These are phyloP conservation scores for Emmelina monodactyla DNA, from an alignment of 2,888 invertebrate genomes.

Conservation along the genomic window DNA sequence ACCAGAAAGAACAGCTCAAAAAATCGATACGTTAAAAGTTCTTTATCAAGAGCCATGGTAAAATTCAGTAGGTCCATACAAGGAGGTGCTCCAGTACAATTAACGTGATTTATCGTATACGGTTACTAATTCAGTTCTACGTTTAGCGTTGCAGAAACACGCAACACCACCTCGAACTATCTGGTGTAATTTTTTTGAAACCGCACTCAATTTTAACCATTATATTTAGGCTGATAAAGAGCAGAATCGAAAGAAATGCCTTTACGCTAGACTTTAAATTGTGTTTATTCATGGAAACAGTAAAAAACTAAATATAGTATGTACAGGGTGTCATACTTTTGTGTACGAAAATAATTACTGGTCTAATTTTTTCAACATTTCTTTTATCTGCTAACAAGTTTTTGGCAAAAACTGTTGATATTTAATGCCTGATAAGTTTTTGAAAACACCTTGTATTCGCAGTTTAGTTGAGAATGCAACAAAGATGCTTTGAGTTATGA, in stretches of 20 bases:
- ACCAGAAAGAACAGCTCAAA: too few relatives aligned
- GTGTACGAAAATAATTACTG: too few relatives aligned
- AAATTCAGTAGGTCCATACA: slow-evolving; percentile 46
- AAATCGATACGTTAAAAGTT: slow-evolving; percentile 25
- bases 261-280: too few relatives aligned
- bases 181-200: neutral
- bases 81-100: slow-evolving; percentile 60
- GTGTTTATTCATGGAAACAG: too few relatives aligned
- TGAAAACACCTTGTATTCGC: too few relatives aligned
- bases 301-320: too few relatives aligned
- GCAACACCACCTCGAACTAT: slow-evolving; percentile 24
- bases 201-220: neutral
- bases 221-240: neutral
- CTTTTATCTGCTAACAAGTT: too few relatives aligned
- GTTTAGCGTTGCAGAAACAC: slow-evolving; percentile 43
- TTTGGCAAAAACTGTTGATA: too few relatives aligned
- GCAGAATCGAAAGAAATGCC: neutral
- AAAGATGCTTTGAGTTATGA: slow-evolving; percentile 24
- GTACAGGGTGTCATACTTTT: too few relatives aligned
- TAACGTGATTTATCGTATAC: slow-evolving; percentile 64
- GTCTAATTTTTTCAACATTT: too few relatives aligned
- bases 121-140: slow-evolving; percentile 63
- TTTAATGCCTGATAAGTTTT: too few relatives aligned
- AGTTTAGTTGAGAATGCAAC: slow-evolving; percentile 22
- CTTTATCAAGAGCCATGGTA: slow-evolving; percentile 41